phyloP scores from a whole-genome alignment of 2,797 vertebrate species.

The Amblyraja radiata region DNA sequence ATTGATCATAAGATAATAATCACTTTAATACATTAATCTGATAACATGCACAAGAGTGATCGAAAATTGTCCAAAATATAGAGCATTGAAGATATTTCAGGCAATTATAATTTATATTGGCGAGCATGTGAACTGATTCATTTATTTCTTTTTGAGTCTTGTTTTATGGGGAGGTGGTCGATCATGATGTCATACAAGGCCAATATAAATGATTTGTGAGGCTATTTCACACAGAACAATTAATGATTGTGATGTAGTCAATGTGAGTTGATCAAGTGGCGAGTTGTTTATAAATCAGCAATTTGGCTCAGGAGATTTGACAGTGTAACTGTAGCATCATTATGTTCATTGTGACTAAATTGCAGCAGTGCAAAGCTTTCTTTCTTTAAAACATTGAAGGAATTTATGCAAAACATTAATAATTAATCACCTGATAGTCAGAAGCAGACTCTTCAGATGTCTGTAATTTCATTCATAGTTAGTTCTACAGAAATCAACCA shows the following conservation, averaged over 20 bases:
- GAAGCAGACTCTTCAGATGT: not conserved
- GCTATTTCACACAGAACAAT: not conserved
- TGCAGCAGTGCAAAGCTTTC: not conserved
- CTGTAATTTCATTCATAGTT: not conserved
- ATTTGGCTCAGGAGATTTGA: not conserved
- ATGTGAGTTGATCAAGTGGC: not conserved
- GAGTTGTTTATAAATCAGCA: not conserved
- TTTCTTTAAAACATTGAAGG: not conserved
- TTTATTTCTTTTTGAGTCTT: not conserved
- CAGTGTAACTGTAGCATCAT: not conserved
- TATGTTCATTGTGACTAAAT: not conserved
- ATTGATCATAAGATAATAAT: conserved; percentile 21
- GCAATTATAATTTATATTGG: not conserved
- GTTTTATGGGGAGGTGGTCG: too few species aligned
- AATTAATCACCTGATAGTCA: not conserved
- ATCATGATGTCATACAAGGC: too few species aligned
- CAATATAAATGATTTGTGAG: not conserved
- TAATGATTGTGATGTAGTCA: conserved; percentile 15
- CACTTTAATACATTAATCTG: not conserved
- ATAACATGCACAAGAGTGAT: not conserved
- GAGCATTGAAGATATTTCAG: not conserved
- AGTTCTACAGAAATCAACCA: not conserved
- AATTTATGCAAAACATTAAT: not conserved
- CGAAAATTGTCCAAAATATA: conserved; percentile 14
- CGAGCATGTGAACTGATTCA: not conserved